A percentile compares a stretch with the other conserved stretches of the same genome.
phyloP scores from a whole-genome alignment of 2,113 vertebrate genomes.

The Campylorhamphus procurvoides region DNA sequence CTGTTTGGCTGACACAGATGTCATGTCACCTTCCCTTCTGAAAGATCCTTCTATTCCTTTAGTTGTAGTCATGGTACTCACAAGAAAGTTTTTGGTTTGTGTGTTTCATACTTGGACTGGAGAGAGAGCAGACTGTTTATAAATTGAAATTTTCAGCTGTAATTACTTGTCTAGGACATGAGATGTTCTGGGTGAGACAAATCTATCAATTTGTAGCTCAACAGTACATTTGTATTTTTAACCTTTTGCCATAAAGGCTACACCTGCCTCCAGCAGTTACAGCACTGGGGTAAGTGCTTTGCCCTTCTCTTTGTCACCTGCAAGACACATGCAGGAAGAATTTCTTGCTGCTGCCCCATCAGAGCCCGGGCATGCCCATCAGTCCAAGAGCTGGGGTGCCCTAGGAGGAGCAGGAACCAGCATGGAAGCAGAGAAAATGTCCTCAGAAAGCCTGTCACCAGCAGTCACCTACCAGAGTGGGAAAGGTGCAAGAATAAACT shows the following conservation, averaged over 20 bases:
- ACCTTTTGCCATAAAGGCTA: neutral
- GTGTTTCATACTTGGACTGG: neutral
- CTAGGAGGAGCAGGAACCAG: neutral
- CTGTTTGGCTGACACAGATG: neutral
- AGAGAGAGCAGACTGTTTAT: slow-evolving; percentile 38
- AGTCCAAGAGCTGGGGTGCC: neutral
- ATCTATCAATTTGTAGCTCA: neutral
- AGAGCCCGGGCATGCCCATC: neutral
- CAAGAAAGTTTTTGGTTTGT: slow-evolving; percentile 31
- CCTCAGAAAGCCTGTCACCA: neutral
- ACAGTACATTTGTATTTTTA: neutral
- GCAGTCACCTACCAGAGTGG: neutral
- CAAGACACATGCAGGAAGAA: accelerated
- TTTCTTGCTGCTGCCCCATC: neutral
- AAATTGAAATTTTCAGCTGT: slow-evolving; percentile 17
- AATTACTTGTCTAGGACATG: slow-evolving; percentile 29
- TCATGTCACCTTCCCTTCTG: neutral
- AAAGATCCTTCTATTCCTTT: neutral
- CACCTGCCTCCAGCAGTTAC: neutral
- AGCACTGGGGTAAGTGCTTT: neutral
- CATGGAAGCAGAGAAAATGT: neutral
- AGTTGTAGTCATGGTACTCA: neutral
- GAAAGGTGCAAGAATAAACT: neutral
- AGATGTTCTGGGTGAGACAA: neutral
- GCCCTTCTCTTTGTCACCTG: neutral